Evolutionary conservation across 2,113 vertebrate species (phyloP).

Genomic region (Bothrops jararaca): DNA sequence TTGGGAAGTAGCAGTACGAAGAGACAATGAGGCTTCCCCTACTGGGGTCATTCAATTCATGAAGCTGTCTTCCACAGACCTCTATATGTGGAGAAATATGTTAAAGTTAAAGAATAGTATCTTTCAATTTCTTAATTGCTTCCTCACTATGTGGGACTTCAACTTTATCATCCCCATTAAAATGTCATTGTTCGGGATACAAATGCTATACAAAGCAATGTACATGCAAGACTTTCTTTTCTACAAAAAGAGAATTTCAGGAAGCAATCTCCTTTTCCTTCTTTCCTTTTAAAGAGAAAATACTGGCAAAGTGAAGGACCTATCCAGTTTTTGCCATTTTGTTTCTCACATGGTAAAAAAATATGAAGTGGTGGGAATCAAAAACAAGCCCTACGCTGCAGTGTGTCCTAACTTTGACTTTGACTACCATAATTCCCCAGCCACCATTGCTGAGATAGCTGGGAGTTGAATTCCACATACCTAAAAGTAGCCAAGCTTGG

Average conservation of each 20-base stretch:
- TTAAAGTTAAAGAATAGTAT: neutral
- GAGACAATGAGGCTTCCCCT: neutral
- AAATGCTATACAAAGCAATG: neutral
- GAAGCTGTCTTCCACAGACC: neutral
- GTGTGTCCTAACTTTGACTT: neutral
- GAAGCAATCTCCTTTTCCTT: neutral
- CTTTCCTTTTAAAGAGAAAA: neutral
- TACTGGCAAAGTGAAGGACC: neutral
- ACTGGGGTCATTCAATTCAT: neutral
- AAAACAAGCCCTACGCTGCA: neutral
- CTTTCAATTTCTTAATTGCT: neutral
- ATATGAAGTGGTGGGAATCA: neutral
- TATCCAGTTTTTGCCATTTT: neutral
- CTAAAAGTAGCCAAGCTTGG: neutral
- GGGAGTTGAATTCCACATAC: neutral
- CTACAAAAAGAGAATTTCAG: neutral
- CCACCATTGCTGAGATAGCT: neutral
- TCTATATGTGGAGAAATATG: neutral
- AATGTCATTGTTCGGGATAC: neutral
- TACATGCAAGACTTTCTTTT: neutral
- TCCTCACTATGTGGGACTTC: neutral
- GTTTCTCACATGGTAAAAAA: neutral
- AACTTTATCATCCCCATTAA: neutral
- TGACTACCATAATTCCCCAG: neutral
- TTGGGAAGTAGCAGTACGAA: neutral